Evolutionary conservation across 1,140 invertebrate species (phyloP).

Genomic region (Bombus vancouverensis): DNA sequence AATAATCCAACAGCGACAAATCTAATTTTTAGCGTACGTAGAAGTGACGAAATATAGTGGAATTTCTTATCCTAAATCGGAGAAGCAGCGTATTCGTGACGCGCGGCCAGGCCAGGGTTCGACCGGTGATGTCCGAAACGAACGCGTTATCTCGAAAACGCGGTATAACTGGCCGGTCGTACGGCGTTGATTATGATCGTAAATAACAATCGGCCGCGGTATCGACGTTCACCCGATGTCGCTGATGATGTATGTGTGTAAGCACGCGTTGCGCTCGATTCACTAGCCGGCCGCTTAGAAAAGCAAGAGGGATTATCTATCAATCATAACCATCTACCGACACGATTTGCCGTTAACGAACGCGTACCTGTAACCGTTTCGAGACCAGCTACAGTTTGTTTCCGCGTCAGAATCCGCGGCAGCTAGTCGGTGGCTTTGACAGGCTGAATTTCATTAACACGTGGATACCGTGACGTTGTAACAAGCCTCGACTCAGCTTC

Average conservation of each 20-base stretch:
- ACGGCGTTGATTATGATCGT: slow-evolving; percentile 72
- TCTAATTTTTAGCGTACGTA: too few relatives aligned
- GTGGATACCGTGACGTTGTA: slow-evolving; percentile 1
- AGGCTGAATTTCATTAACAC: slow-evolving; percentile 65
- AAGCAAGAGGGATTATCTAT: slow-evolving; percentile 60
- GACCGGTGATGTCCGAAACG: background rate
- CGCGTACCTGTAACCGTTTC: background rate
- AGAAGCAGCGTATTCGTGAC: background rate
- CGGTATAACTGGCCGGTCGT: slow-evolving; percentile 32
- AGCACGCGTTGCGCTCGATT: slow-evolving; percentile 29
- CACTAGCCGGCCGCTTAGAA: slow-evolving; percentile 13
- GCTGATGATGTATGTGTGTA: slow-evolving; percentile 55
- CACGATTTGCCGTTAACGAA: slow-evolving; percentile 25
- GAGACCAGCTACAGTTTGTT: slow-evolving; percentile 55
- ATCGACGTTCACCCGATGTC: slow-evolving; percentile 73
- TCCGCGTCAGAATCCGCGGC: slow-evolving; percentile 13
- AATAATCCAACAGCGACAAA: too few relatives aligned
- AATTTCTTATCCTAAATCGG: background rate
- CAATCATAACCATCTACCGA: slow-evolving; percentile 60
- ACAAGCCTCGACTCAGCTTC: too few relatives aligned
- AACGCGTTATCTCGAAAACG: slow-evolving; percentile 54
- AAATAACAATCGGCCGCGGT: slow-evolving; percentile 70
- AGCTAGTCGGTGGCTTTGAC: slow-evolving; percentile 48
- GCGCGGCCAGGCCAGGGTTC: too few relatives aligned
- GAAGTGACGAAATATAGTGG: background rate